Evolutionary conservation across 2,888 invertebrate genomes (phyloP).

Genomic region (Acleris sparsana): DNA sequence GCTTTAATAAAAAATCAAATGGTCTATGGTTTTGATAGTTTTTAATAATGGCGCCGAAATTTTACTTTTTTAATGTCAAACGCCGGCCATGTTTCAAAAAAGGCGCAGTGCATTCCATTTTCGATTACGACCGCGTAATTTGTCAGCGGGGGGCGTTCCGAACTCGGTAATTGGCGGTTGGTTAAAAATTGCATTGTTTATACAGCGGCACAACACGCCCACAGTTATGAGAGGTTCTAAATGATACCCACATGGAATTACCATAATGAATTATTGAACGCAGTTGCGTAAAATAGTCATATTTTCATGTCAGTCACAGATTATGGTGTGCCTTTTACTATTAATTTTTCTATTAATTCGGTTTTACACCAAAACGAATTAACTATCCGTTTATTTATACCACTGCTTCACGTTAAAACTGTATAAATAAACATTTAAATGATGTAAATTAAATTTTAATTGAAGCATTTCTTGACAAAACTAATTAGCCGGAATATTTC

Average conservation of each 20-base stretch:
- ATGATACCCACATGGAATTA: conserved; percentile 35
- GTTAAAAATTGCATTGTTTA: conserved; percentile 60
- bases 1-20: not conserved
- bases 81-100: conserved; percentile 41
- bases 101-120: conserved; percentile 49
- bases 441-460: not conserved
- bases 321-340: conserved; percentile 3
- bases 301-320: conserved; percentile 23
- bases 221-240: conserved; percentile 38
- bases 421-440: not conserved
- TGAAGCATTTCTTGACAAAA: not conserved
- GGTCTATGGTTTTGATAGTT: conserved; percentile 11
- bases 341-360: not conserved
- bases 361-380: too few relatives aligned
- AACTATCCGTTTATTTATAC: too few relatives aligned
- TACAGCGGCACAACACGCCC: conserved; percentile 46
- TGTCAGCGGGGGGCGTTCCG: conserved; percentile 73
- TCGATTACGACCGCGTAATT: conserved; percentile 55
- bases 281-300: conserved; percentile 29
- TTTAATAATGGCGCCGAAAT: conserved; percentile 9
- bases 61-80: conserved; percentile 4
- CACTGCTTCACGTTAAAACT: not conserved
- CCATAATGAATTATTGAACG: conserved; percentile 35
- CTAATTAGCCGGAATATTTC: conserved; percentile 7
- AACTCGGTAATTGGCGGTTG: conserved; percentile 68